These are phyloP conservation scores for Oligia strigilis DNA, from an alignment of 2,888 invertebrate species.

Conservation along the genomic window DNA sequence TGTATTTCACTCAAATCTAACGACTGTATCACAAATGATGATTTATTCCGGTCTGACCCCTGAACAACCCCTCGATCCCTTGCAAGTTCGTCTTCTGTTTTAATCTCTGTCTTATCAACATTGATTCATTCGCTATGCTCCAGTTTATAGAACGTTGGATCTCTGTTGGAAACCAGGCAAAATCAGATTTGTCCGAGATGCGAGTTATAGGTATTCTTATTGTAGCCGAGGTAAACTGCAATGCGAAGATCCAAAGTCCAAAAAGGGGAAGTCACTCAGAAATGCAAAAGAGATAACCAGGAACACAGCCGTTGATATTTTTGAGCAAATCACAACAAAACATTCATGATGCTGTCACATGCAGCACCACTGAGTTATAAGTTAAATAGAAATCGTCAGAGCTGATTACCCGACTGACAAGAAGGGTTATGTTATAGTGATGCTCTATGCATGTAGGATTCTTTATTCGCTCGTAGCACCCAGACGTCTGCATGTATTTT, in stretches of 20 bases:
- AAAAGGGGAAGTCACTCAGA: no score
- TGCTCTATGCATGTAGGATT: neutral
- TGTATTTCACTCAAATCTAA: neutral
- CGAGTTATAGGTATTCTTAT: neutral
- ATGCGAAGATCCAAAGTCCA: neutral
- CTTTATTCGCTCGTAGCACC: neutral
- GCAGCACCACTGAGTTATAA: neutral
- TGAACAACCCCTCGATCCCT: no score
- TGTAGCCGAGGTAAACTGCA: no score
- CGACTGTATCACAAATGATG: neutral
- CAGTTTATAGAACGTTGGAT: no score
- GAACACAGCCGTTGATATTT: no score
- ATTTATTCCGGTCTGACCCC: no score
- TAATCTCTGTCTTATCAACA: no score
- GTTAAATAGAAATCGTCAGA: neutral
- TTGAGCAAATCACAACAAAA: no score
- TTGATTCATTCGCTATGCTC: no score
- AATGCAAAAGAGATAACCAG: neutral
- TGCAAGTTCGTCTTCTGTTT: no score
- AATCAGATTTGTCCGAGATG: neutral
- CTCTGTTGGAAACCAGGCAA: neutral
- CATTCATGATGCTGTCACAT: no score
- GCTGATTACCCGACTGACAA: neutral
- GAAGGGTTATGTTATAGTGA: neutral
- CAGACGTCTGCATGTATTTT: neutral